Conservation (phyloP, 1,140 invertebrate species). For the Pinna nobilis region DNA sequence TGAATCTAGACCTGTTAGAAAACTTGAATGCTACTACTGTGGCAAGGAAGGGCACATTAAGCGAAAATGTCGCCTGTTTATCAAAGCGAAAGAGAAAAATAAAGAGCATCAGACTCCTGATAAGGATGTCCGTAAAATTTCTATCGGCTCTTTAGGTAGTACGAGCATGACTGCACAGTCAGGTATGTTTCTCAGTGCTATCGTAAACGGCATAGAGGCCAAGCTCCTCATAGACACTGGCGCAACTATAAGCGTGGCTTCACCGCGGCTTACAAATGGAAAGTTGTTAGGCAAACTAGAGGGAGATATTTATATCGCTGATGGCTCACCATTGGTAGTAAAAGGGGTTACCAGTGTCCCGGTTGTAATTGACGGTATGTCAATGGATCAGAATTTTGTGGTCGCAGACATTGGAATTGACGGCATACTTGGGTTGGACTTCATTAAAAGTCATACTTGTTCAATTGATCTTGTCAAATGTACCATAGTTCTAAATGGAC, state of each 20-base stretch:
- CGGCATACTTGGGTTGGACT: constrained; percentile 29
- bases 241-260: constrained; percentile 29
- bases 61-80: not conserved
- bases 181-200: constrained; percentile 17
- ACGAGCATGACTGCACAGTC: not conserved
- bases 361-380: not conserved
- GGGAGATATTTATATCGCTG: not conserved
- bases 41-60: not conserved
- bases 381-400: not conserved
- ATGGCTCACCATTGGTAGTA: not conserved
- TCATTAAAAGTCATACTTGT: not conserved
- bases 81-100: not conserved
- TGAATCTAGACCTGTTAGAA: too few species aligned
- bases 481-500: constrained; percentile 1
- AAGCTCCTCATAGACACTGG: constrained; percentile 28
- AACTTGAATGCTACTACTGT: constrained; percentile 5
- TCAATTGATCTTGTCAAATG: constrained; percentile 14
- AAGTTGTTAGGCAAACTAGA: not conserved
- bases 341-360: not conserved
- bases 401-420: constrained; percentile 31
- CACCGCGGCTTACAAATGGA: not conserved
- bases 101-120: not conserved
- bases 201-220: not conserved
- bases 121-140: not conserved
- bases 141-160: not conserved